Percentiles rank a stretch among this genome's conserved stretches.
Evolutionary conservation across 2,888 invertebrate species (phyloP).

Genomic region (Coelopa pilipes): DNA sequence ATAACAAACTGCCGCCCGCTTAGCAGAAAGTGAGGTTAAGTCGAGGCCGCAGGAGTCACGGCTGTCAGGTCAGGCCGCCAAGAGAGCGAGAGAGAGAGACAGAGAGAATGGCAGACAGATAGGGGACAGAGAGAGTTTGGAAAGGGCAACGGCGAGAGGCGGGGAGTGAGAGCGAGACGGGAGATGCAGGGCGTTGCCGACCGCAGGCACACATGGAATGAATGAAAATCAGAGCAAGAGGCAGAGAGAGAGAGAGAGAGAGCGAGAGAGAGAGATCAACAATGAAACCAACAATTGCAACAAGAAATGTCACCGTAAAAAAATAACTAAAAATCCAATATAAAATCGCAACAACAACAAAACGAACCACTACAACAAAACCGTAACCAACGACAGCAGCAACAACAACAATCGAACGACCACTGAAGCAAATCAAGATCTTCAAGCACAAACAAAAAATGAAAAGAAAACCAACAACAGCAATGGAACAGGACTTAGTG

Average conservation of each 20-base stretch:
- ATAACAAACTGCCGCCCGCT: neutral
- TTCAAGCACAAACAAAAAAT: neutral
- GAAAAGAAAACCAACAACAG: neutral
- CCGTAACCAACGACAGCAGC: no score
- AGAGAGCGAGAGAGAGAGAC: no score
- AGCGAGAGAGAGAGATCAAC: neutral
- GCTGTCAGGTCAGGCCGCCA: constrained; percentile 21
- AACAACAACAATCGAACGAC: no score
- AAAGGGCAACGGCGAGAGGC: neutral
- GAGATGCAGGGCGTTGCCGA: neutral
- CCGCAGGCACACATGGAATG: neutral
- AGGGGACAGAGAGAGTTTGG: no score
- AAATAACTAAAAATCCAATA: constrained; percentile 11
- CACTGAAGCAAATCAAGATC: no score
- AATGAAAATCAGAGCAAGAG: constrained; percentile 17
- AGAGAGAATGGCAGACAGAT: no score
- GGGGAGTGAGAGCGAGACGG: neutral
- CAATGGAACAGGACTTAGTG: neutral
- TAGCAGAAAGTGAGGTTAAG: neutral
- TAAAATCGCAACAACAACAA: neutral
- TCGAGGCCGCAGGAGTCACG: constrained; percentile 6
- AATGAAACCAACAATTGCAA: no score
- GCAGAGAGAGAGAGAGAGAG: neutral
- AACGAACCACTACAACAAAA: no score
- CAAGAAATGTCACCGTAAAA: neutral